Evolutionary conservation across 2,888 invertebrate species (phyloP).

Genomic region (Eristalis tenax): DNA sequence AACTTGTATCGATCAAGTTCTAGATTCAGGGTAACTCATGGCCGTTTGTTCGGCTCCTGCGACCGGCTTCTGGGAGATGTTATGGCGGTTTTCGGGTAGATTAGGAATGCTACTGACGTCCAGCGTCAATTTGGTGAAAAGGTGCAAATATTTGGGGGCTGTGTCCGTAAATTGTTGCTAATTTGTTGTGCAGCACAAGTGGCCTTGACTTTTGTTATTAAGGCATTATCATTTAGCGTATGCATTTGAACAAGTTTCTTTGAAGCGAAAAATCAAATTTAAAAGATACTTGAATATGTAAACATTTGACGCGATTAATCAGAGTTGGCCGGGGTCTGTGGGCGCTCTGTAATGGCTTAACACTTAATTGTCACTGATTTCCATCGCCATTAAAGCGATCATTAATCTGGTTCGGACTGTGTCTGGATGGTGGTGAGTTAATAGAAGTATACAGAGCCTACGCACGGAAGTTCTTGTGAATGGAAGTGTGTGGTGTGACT

Average conservation of each 20-base stretch:
- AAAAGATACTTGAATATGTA: constrained; percentile 18
- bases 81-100: constrained; percentile 31
- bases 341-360: constrained; percentile 19
- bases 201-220: constrained; percentile 61
- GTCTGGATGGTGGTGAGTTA: background rate
- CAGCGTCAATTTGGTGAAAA: background rate
- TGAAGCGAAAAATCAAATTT: background rate
- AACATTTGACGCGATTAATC: constrained; percentile 35
- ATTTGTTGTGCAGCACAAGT: constrained; percentile 29
- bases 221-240: constrained; percentile 43
- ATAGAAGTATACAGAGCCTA: background rate
- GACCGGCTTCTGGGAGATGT: constrained; percentile 35
- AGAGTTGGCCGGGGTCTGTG: constrained; percentile 1
- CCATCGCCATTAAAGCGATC: constrained; percentile 2
- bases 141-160: constrained; percentile 25
- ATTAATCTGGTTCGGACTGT: background rate
- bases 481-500: background rate
- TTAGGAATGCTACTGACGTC: constrained; percentile 27
- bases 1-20: constrained; percentile 63
- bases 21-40: constrained; percentile 54
- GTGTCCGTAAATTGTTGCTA: constrained; percentile 12
- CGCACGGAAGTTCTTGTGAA: background rate
- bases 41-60: constrained; percentile 8
- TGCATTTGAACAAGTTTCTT: constrained; percentile 18
- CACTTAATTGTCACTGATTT: constrained; percentile 16